Evolutionary conservation across 2,888 invertebrate genomes (phyloP).

Genomic region (Polia nebulosa): DNA sequence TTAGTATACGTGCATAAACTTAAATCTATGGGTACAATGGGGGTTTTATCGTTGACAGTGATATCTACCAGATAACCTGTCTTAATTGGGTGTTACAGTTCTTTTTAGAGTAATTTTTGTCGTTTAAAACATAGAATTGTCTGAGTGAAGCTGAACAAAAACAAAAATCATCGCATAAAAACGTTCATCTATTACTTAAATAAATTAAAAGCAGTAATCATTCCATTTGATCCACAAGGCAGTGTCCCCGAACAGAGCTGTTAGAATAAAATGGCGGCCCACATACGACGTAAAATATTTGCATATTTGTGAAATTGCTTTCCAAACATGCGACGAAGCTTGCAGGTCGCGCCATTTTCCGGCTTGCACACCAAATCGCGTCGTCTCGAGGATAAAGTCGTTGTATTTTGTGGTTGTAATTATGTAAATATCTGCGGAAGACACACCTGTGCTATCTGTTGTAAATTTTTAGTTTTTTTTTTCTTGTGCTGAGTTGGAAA

Average conservation of each 20-base stretch:
- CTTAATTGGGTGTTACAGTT: too few species aligned
- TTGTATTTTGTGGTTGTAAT: conserved; percentile 50
- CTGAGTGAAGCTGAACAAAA: too few species aligned
- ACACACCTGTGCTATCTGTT: conserved; percentile 41
- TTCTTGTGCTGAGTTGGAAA: conserved; percentile 1
- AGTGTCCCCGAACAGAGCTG: conserved; percentile 26
- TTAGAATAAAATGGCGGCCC: conserved; percentile 41
- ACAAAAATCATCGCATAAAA: too few species aligned
- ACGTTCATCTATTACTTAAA: background rate
- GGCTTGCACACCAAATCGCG: conserved; percentile 59
- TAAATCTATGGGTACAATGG: too few species aligned
- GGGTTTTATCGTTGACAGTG: too few species aligned
- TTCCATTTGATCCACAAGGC: background rate
- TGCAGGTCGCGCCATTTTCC: conserved; percentile 62
- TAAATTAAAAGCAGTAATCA: conserved; percentile 4
- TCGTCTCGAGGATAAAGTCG: conserved; percentile 45
- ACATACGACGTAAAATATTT: conserved; percentile 58
- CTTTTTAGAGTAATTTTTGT: too few species aligned
- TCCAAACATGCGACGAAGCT: conserved; percentile 63
- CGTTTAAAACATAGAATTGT: too few species aligned
- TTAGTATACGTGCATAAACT: too few species aligned
- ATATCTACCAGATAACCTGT: too few species aligned
- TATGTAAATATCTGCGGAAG: conserved; percentile 44
- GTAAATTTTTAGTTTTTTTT: conserved; percentile 5
- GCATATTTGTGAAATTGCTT: conserved; percentile 70